phyloP scores from a whole-genome alignment of 1,140 invertebrate species.

The Drosophila tropicalis region DNA sequence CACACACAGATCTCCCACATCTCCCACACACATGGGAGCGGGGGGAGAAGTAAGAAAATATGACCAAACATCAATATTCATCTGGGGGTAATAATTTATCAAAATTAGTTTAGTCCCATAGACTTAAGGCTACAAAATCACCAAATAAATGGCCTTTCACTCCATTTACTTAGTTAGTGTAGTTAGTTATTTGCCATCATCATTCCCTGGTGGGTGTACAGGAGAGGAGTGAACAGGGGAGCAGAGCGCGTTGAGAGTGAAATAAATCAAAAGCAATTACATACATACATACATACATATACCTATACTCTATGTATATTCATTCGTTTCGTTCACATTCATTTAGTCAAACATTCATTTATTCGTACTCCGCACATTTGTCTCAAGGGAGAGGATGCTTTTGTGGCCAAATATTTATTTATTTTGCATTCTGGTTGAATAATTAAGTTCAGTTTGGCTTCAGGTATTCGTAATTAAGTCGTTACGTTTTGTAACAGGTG shows the following conservation, averaged over 20 bases:
- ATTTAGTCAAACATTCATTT: slow-evolving; percentile 6
- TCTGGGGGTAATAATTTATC: slow-evolving; percentile 67
- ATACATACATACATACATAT: slow-evolving; percentile 49
- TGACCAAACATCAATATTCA: slow-evolving; percentile 62
- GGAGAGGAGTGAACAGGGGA: too few relatives aligned
- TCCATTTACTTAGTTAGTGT: slow-evolving; percentile 22
- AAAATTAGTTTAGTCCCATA: slow-evolving; percentile 62
- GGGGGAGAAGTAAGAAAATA: slow-evolving; percentile 10
- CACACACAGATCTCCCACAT: background rate
- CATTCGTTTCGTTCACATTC: slow-evolving; percentile 29
- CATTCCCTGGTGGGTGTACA: slow-evolving; percentile 6
- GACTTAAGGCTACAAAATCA: slow-evolving; percentile 52
- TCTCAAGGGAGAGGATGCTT: slow-evolving; percentile 22
- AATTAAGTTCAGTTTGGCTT: slow-evolving; percentile 64
- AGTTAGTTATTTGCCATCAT: slow-evolving; percentile 5
- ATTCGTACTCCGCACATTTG: slow-evolving; percentile 14
- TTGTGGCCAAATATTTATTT: slow-evolving; percentile 10
- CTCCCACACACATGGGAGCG: background rate
- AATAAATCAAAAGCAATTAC: slow-evolving; percentile 80
- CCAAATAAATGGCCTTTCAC: slow-evolving; percentile 64
- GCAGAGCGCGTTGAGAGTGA: slow-evolving; percentile 56
- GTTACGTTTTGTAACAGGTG: slow-evolving; percentile 40
- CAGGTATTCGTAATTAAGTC: slow-evolving; percentile 61
- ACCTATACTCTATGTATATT: slow-evolving; percentile 48
- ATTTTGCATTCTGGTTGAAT: slow-evolving; percentile 51